Percentiles rank a stretch among this genome's conserved stretches.
phyloP scores from a whole-genome alignment of 2,888 invertebrate genomes.

The Acleris cristana region DNA sequence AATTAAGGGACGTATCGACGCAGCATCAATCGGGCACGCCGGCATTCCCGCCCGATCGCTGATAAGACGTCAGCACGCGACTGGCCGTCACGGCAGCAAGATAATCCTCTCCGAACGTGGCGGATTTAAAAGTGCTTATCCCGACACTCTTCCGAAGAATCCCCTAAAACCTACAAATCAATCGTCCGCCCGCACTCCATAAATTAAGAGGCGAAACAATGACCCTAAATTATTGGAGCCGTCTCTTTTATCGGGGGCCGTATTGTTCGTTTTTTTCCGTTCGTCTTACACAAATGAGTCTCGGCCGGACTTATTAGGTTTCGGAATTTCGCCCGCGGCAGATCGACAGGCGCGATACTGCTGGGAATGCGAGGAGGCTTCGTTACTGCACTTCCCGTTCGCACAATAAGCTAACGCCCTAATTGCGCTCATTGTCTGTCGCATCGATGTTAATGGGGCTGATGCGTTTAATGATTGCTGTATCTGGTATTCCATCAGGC shows the following conservation, averaged over 20 bases:
- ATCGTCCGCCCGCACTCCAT: conserved; percentile 80
- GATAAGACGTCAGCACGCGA: conserved; percentile 40
- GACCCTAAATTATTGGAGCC: conserved; percentile 81
- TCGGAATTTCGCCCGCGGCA: conserved; percentile 73
- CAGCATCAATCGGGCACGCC: conserved; percentile 27
- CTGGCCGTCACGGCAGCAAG: conserved; percentile 44
- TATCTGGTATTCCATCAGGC: conserved; percentile 75
- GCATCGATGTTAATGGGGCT: conserved; percentile 41
- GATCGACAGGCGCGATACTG: conserved; percentile 76
- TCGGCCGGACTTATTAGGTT: conserved; percentile 79
- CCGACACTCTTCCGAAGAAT: conserved; percentile 64
- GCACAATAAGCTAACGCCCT: conserved; percentile 63
- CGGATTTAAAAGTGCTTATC: conserved; percentile 68
- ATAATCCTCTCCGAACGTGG: conserved; percentile 47
- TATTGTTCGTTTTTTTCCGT: conserved; percentile 74
- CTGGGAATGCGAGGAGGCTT: conserved; percentile 45
- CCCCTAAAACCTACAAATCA: conserved; percentile 79
- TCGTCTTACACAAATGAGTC: conserved; percentile 80
- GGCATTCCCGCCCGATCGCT: conserved; percentile 26
- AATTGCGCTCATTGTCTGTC: conserved; percentile 49
- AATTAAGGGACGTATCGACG: conserved; percentile 16
- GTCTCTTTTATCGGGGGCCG: conserved; percentile 73
- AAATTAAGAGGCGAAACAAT: conserved; percentile 81
- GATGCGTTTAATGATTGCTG: conserved; percentile 44
- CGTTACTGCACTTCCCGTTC: conserved; percentile 70